Evolutionary conservation across 2,113 vertebrate species (phyloP).

Genomic region (Callospermophilus lateralis): DNA sequence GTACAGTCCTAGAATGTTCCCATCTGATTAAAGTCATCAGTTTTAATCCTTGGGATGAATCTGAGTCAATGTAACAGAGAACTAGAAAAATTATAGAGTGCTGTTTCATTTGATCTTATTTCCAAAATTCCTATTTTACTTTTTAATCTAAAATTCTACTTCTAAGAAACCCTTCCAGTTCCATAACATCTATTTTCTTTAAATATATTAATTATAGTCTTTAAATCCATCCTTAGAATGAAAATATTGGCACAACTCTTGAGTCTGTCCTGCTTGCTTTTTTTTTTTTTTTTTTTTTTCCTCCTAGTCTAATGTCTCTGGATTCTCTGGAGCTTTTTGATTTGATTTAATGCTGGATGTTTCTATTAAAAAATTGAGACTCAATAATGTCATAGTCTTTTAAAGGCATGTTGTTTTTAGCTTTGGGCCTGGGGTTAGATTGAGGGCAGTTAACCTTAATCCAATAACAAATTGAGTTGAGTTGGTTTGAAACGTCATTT

Average conservation of each 20-base stretch:
- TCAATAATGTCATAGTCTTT: neutral
- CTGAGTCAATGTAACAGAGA: neutral
- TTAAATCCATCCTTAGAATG: neutral
- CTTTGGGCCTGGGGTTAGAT: neutral
- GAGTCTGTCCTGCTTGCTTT: too few species aligned
- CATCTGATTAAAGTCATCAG: neutral
- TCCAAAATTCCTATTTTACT: neutral
- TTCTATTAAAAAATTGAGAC: too few species aligned
- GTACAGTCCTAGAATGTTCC: too few species aligned
- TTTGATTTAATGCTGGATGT: neutral
- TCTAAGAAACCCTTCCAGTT: too few species aligned
- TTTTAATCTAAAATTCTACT: neutral
- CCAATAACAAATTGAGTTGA: too few species aligned
- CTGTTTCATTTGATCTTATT: neutral
- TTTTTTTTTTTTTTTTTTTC: too few species aligned
- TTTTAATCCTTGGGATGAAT: accelerated
- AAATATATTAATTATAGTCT: neutral
- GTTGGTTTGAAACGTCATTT: neutral
- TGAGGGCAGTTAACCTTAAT: neutral
- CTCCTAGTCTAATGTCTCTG: too few species aligned
- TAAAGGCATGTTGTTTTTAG: neutral
- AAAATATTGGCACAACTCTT: neutral
- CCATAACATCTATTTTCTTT: neutral
- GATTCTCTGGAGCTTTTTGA: neutral
- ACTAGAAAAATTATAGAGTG: neutral